Base-by-base conservation (phyloP, 1,140 invertebrate species). In the Anoplophora glabripennis region DNA sequence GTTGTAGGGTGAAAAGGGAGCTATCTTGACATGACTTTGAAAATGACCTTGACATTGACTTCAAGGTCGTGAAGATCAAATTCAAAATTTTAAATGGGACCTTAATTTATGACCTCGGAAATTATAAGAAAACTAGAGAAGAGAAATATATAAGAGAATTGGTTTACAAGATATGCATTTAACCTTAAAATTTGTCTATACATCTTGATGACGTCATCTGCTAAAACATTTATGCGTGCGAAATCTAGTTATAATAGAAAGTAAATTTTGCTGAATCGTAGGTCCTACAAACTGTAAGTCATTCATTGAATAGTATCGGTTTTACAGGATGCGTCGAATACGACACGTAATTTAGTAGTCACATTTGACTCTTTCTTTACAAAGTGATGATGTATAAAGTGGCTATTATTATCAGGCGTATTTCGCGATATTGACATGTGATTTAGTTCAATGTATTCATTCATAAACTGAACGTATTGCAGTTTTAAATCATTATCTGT, bases 231-330 rank as follows among this genome's bases (percentile, higher is more conserved):
- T 61, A 59, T 73, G 63, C 51, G 66, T 63, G 9, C 73, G 47
- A 59, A 72, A 64, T 47, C 69, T 36, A 7, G 77, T 59, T 4
- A 73, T 76, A 21, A 70, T 55, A 7, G 18, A 35, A 59, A 63
- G 46, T 12, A 79, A 51, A 35, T 77, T 72, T 34, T 75, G 59
- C 46, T 78, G 76, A 10, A 77, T 52, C 8, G 52, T 66, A 5
- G 75, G 72, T 4, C 76, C 77, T 9, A 68, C 61, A 18, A 69
- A 54, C 11, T 76, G 62, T 10, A 66, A 62, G 34, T 73, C 63
- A 53, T 76, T 76, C n/a, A 76, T 48, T 1, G 72, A 76, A 9
- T 60, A 46, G 61, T 53, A 9, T 47, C 48, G n/a, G 70, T 61
- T 48, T 52, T 49, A 14, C 62, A 55, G 1, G 73, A 75, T 15